These are phyloP conservation scores for Bicyclus anynana DNA, from an alignment of 1,140 invertebrate species.

Conservation along the genomic window DNA sequence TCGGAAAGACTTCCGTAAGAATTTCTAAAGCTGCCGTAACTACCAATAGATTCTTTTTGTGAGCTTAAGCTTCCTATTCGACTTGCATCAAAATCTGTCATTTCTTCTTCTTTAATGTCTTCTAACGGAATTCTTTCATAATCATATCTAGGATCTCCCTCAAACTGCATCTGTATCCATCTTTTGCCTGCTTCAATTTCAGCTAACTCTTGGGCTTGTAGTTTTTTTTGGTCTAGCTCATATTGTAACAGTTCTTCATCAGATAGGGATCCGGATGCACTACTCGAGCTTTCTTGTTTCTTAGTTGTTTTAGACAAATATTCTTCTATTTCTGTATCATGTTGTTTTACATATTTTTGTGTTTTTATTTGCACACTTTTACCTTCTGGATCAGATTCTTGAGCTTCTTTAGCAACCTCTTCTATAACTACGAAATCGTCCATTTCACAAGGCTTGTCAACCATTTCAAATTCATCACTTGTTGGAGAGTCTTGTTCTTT, in stretches of 20 bases:
- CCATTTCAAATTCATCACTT: conserved; percentile 93
- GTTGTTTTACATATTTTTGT: conserved; percentile 78
- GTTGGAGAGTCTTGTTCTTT: conserved; percentile 86
- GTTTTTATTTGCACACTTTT: conserved; percentile 85
- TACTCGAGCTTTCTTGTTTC: conserved; percentile 78
- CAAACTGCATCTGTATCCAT: conserved; percentile 93
- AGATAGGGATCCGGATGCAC: conserved; percentile 78
- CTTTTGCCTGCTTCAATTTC: conserved; percentile 87
- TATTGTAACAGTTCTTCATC: conserved; percentile 83
- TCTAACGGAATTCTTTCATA: conserved; percentile 90
- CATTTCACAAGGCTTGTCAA: conserved; percentile 90
- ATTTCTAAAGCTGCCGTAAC: conserved; percentile 85
- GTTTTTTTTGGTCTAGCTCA: conserved; percentile 85
- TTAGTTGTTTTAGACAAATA: conserved; percentile 78
- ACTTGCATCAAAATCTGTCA: conserved; percentile 89
- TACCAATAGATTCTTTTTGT: conserved; percentile 87
- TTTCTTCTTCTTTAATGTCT: conserved; percentile 94
- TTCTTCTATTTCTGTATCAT: conserved; percentile 86
- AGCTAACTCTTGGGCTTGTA: conserved; percentile 77
- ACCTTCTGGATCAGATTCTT: conserved; percentile 87
- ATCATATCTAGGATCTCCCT: conserved; percentile 81
- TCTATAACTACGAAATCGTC: conserved; percentile 93
- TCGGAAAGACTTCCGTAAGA: conserved; percentile 90
- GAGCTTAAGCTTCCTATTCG: conserved; percentile 89
- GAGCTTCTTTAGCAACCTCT: conserved; percentile 89